phyloP scores from a whole-genome alignment of 2,888 invertebrate species.

The Bellardia bayeri region DNA sequence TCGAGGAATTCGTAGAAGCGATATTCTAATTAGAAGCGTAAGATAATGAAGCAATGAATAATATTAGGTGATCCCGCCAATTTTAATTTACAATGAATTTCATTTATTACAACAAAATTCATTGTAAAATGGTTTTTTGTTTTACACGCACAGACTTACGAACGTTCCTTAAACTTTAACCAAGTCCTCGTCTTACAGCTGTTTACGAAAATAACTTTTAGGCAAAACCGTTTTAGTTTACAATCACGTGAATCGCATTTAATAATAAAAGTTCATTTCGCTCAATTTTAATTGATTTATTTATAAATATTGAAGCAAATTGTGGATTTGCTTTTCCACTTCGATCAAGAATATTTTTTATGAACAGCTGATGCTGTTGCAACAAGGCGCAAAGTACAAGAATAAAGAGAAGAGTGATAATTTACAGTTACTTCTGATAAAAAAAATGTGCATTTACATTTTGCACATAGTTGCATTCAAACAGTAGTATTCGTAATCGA shows the following conservation, averaged over 20 bases:
- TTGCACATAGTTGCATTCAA: slow-evolving; percentile 25
- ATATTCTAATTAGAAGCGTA: not conserved
- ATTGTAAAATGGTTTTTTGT: not conserved
- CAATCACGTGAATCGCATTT: not conserved
- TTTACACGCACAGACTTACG: not conserved
- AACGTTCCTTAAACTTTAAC: not conserved
- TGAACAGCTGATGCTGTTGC: slow-evolving; percentile 50
- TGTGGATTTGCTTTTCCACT: not conserved
- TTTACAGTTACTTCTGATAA: slow-evolving; percentile 58
- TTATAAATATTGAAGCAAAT: not conserved
- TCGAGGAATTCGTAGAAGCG: not conserved
- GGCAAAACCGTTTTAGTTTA: not conserved
- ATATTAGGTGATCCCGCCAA: slow-evolving; percentile 6
- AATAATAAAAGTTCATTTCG: not conserved
- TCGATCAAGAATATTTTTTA: not conserved
- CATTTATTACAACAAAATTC: not conserved
- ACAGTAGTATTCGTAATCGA: not conserved
- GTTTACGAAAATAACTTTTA: not conserved
- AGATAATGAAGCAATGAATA: no score
- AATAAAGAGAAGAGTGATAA: slow-evolving; percentile 26
- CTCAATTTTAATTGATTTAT: slow-evolving; percentile 5
- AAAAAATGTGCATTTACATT: not conserved
- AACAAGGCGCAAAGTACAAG: slow-evolving; percentile 27
- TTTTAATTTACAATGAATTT: not conserved
- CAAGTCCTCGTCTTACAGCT: not conserved